A percentile compares a stretch with the other conserved stretches of the same genome.
phyloP scores from a whole-genome alignment of 53 echinoderm and acorn worm genomes.

The Actinopyga echinites region DNA sequence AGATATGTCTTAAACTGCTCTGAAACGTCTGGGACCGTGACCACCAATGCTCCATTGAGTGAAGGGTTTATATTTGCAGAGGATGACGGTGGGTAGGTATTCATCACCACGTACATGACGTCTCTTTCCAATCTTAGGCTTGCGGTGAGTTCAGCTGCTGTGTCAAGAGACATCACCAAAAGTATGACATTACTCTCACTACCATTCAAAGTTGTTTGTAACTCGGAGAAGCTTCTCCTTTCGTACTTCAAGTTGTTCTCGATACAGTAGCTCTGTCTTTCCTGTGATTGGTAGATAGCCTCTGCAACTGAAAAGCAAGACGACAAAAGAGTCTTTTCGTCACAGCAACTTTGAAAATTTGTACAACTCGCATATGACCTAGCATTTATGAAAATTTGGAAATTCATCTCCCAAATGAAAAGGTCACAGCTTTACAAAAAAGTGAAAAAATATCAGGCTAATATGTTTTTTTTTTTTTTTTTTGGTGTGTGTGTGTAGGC shows the following conservation, averaged over 20 bases:
- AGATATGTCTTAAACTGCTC: conserved; percentile 55
- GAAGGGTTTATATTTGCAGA: background rate
- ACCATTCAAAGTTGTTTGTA: background rate
- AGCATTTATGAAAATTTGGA: no score
- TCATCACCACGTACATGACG: conserved; percentile 13
- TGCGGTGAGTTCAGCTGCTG: background rate
- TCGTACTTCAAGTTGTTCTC: background rate
- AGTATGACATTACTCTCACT: conserved; percentile 16
- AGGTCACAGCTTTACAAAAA: no score
- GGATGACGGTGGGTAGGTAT: background rate
- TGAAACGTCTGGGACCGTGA: conserved; percentile 7
- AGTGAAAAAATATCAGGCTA: no score
- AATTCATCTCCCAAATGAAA: no score
- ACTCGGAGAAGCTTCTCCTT: no score
- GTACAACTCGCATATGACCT: no score
- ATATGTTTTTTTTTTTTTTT: no score
- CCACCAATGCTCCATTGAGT: conserved; percentile 52
- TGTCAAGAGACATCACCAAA: conserved; percentile 7
- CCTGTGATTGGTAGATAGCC: background rate
- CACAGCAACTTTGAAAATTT: no score
- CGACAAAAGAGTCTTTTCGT: background rate
- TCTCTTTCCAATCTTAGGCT: background rate
- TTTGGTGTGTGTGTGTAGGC: no score
- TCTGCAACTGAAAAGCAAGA: conserved; percentile 18
- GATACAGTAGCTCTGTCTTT: background rate